Evolutionary conservation across 2,113 vertebrate genomes (phyloP), one percentile per base, ranked within the genome.

Genomic region (Ceuthmochares aereus): DNA sequence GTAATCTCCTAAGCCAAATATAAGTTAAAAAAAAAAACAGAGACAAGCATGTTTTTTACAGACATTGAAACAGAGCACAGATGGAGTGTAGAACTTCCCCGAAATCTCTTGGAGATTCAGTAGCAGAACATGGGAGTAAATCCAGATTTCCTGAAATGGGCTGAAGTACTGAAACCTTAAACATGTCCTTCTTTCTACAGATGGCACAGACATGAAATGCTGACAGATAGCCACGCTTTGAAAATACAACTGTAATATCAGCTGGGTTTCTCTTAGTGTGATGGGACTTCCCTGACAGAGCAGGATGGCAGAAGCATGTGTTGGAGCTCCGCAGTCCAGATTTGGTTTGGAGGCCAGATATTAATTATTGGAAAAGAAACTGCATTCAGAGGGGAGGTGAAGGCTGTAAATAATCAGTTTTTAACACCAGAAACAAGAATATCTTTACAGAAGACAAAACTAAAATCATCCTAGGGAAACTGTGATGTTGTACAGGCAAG

Each of bases 31-130:
- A 30, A 15, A 66, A 79, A 20, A 72, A 29, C 3, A 11, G 42
- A 47, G 20, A 64, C 15, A 11, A 76, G 3, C 0, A 0, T 4
- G 25, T 25, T 54, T 68, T 59, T 59, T 26, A 32, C 5, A 54
- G 54, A 9, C 6, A 12, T 36, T 64, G 23, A 67, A 40, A 45
- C 23, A 66, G 74, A 34, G 56, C 16, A 13, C 20, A 36, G 59
- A 34, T 22, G 59, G 51, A 75, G 9, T 3, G 21, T 17, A 6
- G 32, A 14, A 36, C 19, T 76, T 29, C 15, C 45, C 42, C 25
- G 36, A 2, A 27, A 13, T 58, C 36, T 36, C 42, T 21, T 4
- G 19, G 32, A 15, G 37, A 27, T 12, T 43, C 42, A 43, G 42
- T 16, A 43, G 42, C 32, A 76, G 52, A 52, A n/a, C 29, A 7